Evolutionary conservation across 2,797 vertebrate genomes (phyloP).

Genomic region (Silurus lanzhouensis): DNA sequence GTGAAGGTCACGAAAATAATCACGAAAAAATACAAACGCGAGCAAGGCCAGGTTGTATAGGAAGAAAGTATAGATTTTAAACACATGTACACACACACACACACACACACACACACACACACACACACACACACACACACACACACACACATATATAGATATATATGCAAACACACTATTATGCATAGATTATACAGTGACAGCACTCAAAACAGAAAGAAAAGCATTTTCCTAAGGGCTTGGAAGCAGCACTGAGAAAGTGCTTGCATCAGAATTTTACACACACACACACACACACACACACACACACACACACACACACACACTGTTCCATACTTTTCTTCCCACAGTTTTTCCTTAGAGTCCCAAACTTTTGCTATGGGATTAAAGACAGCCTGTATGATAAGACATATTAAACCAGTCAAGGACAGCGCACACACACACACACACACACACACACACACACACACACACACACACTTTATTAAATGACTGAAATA

Average conservation of each 20-base stretch:
- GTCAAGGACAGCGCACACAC: constrained; percentile 13
- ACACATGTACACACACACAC: constrained; percentile 1
- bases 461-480: neutral
- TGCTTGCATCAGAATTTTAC: constrained; percentile 39
- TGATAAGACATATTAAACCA: constrained; percentile 14
- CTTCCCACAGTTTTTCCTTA: constrained; percentile 4
- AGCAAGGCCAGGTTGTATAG: too few relatives aligned
- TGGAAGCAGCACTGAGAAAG: constrained; percentile 35
- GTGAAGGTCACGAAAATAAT: constrained; percentile 64
- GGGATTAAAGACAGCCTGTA: neutral
- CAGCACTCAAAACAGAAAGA: constrained; percentile 18
- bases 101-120: constrained; percentile 4
- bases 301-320: constrained; percentile 5
- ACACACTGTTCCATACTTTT: neutral
- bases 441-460: neutral
- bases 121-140: neutral
- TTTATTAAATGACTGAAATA: neutral
- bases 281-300: constrained; percentile 29
- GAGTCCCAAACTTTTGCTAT: constrained; percentile 14
- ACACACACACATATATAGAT: constrained; percentile 40
- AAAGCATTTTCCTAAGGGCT: constrained; percentile 32
- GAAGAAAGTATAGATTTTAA: too few relatives aligned
- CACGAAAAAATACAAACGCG: constrained; percentile 34
- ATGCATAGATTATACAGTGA: constrained; percentile 25
- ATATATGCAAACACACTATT: constrained; percentile 42